phyloP scores from a whole-genome alignment of 30 jellyfish, hydroid and myxozoan species.

The Phacellophora camtschatica region DNA sequence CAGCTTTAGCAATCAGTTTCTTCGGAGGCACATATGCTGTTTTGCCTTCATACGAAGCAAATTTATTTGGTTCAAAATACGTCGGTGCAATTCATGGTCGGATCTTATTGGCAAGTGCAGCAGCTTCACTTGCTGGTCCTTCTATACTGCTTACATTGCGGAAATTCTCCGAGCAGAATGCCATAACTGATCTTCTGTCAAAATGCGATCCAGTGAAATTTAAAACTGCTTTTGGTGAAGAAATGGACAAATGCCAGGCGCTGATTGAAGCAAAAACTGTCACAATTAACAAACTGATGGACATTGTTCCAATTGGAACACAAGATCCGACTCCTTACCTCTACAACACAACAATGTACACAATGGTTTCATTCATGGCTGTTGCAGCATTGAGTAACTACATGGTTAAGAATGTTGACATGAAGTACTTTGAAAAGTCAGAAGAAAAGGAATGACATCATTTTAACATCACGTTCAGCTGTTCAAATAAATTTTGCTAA shows the following conservation, averaged over 20 bases:
- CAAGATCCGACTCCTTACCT: slow-evolving; percentile 71
- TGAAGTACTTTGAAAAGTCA: slow-evolving; percentile 37
- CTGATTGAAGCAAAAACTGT: slow-evolving; percentile 65
- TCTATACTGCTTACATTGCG: slow-evolving; percentile 49
- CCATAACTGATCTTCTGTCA: slow-evolving; percentile 51
- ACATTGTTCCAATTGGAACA: slow-evolving; percentile 48
- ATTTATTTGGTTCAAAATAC: slow-evolving; percentile 61
- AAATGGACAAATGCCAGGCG: slow-evolving; percentile 46
- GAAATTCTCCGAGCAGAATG: slow-evolving; percentile 53
- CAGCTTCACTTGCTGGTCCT: slow-evolving; percentile 76
- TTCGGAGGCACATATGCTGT: slow-evolving; percentile 72
- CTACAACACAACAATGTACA: slow-evolving; percentile 61
- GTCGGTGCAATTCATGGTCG: slow-evolving; percentile 74
- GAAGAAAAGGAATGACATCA: background rate
- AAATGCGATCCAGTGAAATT: slow-evolving; percentile 54
- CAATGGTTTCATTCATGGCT: slow-evolving; percentile 71
- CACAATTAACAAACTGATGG: slow-evolving; percentile 59
- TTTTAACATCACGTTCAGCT: no score
- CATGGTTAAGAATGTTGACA: slow-evolving; percentile 38
- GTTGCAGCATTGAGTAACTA: slow-evolving; percentile 55
- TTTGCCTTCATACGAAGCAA: slow-evolving; percentile 70
- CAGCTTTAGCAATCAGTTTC: slow-evolving; percentile 69
- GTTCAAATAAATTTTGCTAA: no score
- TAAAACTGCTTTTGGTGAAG: slow-evolving; percentile 45
- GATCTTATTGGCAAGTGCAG: slow-evolving; percentile 60